Evolutionary conservation across 2,888 invertebrate genomes (phyloP).

Genomic region (Osmoderma eremita): DNA sequence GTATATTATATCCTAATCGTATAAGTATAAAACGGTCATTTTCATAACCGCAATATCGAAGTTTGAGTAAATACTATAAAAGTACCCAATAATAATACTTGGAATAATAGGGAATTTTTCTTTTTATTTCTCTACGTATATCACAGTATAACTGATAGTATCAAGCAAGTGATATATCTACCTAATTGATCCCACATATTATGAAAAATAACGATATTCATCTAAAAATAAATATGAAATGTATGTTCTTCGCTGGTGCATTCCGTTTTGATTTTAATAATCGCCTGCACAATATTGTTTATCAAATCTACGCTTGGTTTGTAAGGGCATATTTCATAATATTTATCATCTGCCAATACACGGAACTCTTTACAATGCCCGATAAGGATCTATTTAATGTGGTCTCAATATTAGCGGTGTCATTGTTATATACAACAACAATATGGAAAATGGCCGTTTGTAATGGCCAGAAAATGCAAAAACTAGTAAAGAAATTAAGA

Average conservation of each 20-base stretch:
- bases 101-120: too few species aligned
- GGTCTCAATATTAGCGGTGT: slow-evolving; percentile 46
- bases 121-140: too few species aligned
- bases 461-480: slow-evolving; percentile 37
- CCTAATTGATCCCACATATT: not conserved
- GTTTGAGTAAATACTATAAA: too few species aligned
- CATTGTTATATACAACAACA: slow-evolving; percentile 46
- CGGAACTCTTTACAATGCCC: slow-evolving; percentile 41
- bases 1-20: too few species aligned
- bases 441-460: slow-evolving; percentile 44
- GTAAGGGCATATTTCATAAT: slow-evolving; percentile 42
- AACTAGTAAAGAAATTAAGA: slow-evolving; percentile 43
- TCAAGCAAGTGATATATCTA: too few species aligned
- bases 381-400: slow-evolving; percentile 43
- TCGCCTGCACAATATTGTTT: slow-evolving; percentile 18
- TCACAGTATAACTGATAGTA: too few species aligned
- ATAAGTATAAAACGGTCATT: too few species aligned
- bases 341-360: slow-evolving; percentile 45
- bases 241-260: slow-evolving; percentile 42
- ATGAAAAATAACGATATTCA: slow-evolving; percentile 38
- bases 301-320: slow-evolving; percentile 40
- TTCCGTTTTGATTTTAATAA: slow-evolving; percentile 43
- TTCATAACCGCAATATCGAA: too few species aligned
- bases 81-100: too few species aligned
- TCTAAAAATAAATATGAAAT: slow-evolving; percentile 44